Evolutionary conservation across 2,113 vertebrate species (phyloP).

Genomic region (Ceyx cyanopectus): DNA sequence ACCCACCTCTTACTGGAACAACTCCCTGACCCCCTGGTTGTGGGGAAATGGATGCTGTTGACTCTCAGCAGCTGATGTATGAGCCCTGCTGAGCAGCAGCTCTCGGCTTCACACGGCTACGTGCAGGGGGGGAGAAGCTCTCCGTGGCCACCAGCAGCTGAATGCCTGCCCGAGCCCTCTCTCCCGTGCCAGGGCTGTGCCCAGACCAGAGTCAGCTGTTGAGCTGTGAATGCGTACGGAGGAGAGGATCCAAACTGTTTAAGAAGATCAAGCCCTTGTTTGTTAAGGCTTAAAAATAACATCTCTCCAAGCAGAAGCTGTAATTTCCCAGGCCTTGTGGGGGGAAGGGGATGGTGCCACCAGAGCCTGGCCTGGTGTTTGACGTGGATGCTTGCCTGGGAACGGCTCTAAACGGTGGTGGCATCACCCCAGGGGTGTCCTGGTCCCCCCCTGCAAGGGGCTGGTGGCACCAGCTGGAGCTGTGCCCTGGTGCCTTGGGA

Average conservation of each 20-base stretch:
- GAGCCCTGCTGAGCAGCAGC: background rate
- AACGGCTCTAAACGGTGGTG: background rate
- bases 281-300: conserved; percentile 32
- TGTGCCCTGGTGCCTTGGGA: background rate
- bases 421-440: background rate
- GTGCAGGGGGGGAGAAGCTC: background rate
- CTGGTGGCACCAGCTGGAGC: fast-evolving
- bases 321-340: background rate
- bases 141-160: background rate
- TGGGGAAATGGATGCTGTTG: background rate
- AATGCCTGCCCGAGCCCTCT: background rate
- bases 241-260: conserved; percentile 9
- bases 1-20: background rate
- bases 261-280: conserved; percentile 45
- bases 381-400: background rate
- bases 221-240: background rate
- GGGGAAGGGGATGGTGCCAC: background rate
- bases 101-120: background rate
- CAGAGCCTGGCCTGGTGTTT: background rate
- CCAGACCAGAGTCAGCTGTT: background rate
- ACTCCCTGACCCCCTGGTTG: background rate
- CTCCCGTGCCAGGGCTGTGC: background rate
- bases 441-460: background rate
- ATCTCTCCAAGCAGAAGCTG: background rate
- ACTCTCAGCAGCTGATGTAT: background rate